Conservation (phyloP, 2,888 invertebrate genomes). For the Eudasyphora cyanicolor region DNA sequence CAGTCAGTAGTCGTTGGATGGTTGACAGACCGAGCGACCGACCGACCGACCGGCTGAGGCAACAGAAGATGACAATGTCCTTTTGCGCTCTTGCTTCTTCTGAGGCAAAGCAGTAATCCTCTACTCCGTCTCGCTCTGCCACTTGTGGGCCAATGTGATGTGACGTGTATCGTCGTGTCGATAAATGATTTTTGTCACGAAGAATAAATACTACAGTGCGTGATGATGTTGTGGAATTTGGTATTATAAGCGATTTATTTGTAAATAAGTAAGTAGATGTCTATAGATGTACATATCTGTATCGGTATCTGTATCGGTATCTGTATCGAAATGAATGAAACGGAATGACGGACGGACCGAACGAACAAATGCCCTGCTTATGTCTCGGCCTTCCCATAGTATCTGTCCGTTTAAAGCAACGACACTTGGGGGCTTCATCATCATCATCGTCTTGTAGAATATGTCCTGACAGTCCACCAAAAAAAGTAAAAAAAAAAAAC, state of each 20-base stretch:
- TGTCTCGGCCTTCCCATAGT: too few species aligned
- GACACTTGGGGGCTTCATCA: background rate
- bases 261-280: constrained; percentile 34
- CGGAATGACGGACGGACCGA: background rate
- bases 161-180: constrained; percentile 65
- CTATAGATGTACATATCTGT: background rate
- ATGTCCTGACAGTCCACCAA: background rate
- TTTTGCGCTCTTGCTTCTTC: constrained; percentile 1
- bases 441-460: background rate
- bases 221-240: constrained; percentile 79
- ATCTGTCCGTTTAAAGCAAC: background rate
- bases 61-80: background rate
- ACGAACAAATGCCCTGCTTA: background rate
- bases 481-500: background rate
- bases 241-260: constrained; percentile 80
- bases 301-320: background rate
- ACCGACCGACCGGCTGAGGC: too few species aligned
- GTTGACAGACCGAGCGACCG: too few species aligned
- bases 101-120: constrained; percentile 4
- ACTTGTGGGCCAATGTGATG: constrained; percentile 45
- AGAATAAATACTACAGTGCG: constrained; percentile 79
- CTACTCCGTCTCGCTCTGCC: constrained; percentile 41
- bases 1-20: background rate
- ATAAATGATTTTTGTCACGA: constrained; percentile 80
- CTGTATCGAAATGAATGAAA: background rate